Evolutionary conservation across 2,113 vertebrate species (phyloP).

Genomic region (Puntigrus tetrazona): DNA sequence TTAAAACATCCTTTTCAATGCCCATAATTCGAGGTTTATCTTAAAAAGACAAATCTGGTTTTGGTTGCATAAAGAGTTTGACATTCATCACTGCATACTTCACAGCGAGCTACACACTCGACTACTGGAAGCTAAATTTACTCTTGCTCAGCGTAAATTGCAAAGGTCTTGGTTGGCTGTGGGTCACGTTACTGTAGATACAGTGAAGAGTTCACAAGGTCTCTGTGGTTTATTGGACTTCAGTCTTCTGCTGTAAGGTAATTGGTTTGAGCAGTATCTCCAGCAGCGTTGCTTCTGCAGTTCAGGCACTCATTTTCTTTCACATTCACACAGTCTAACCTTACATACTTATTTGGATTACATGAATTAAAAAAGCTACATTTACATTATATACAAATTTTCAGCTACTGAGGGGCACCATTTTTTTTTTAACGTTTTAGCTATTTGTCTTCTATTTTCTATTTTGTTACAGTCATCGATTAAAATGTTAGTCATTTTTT

Average conservation of each 20-base stretch:
- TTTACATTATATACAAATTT: background rate
- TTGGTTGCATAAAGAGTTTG: background rate
- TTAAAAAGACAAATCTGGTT: background rate
- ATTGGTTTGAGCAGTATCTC: slow-evolving; percentile 15
- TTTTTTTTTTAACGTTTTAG: too few species aligned
- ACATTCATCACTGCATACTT: background rate
- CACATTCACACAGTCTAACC: background rate
- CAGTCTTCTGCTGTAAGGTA: slow-evolving; percentile 6
- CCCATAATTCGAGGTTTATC: background rate
- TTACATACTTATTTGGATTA: background rate
- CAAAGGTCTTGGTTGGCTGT: slow-evolving; percentile 9
- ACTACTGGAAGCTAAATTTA: background rate
- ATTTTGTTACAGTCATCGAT: background rate
- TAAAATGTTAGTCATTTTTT: background rate
- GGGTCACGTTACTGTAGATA: slow-evolving; percentile 43
- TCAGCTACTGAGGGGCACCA: too few species aligned
- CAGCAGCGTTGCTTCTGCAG: slow-evolving; percentile 15
- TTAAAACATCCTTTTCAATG: background rate
- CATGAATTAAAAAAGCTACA: background rate
- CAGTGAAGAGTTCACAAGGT: slow-evolving; percentile 27
- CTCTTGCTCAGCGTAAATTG: background rate
- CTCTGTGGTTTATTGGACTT: slow-evolving; percentile 22
- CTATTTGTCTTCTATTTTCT: background rate
- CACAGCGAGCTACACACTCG: background rate
- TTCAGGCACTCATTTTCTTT: slow-evolving; percentile 4